A percentile compares a stretch with the other conserved stretches of the same genome.
Evolutionary conservation across 1,140 invertebrate genomes (phyloP).

Genomic region (Planococcus citri): DNA sequence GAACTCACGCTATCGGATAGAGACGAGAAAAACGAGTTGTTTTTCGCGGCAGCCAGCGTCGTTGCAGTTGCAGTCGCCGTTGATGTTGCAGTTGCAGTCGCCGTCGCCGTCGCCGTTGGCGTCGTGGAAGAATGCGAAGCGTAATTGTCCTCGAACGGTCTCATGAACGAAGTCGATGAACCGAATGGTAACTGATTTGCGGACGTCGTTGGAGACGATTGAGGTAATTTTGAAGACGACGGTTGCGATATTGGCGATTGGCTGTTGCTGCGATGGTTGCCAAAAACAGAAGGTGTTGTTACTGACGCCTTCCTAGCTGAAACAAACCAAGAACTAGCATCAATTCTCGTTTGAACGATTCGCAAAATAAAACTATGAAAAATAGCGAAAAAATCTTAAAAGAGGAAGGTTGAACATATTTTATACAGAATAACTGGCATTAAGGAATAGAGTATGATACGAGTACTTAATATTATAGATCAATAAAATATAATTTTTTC

Average conservation of each 20-base stretch:
- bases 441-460: too few species aligned
- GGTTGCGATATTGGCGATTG: slow-evolving; percentile 17
- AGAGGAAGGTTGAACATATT: too few species aligned
- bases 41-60: neutral
- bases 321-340: slow-evolving; percentile 34
- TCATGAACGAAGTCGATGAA: neutral
- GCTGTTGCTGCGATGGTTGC: neutral
- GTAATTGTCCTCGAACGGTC: slow-evolving; percentile 7
- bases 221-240: neutral
- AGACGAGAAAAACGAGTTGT: neutral
- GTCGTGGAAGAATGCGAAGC: neutral
- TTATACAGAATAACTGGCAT: too few species aligned
- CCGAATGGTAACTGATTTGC: slow-evolving; percentile 4
- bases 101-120: too few species aligned
- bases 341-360: neutral
- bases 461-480: too few species aligned
- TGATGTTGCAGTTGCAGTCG: too few species aligned
- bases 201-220: neutral
- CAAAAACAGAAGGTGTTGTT: neutral
- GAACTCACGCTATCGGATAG: neutral
- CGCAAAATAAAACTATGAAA: too few species aligned
- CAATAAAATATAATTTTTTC: too few species aligned
- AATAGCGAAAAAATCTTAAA: too few species aligned
- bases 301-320: slow-evolving; percentile 40
- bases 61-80: too few species aligned